Percentiles rank a stretch among this genome's conserved stretches.
Evolutionary conservation across 1,140 invertebrate genomes (phyloP).

Genomic region (Druon quercuslanigerum): DNA sequence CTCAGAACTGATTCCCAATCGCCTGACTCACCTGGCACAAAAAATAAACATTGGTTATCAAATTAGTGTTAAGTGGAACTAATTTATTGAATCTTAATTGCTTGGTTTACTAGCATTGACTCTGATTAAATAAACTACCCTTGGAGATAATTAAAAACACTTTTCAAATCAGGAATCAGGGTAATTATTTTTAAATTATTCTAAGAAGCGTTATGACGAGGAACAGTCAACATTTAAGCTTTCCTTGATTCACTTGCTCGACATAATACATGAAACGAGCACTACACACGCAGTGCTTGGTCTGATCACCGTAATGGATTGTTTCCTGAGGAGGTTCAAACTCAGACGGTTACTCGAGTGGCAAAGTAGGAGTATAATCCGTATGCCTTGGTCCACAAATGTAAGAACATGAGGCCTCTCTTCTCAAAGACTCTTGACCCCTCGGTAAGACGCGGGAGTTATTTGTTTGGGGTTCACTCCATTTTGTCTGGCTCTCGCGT

Average conservation of each 20-base stretch:
- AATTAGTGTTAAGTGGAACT: background rate
- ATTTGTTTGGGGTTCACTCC: conserved; percentile 24
- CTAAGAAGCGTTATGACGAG: conserved; percentile 4
- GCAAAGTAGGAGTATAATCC: conserved; percentile 50
- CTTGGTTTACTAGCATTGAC: too few species aligned
- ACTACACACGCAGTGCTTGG: conserved; percentile 52
- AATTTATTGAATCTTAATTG: background rate
- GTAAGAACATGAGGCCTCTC: conserved; percentile 43
- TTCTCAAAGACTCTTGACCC: conserved; percentile 53
- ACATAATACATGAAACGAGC: conserved; percentile 41
- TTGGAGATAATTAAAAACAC: background rate
- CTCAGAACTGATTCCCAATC: background rate
- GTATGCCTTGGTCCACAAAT: conserved; percentile 41
- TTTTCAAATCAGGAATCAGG: background rate
- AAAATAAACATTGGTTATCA: conserved; percentile 10
- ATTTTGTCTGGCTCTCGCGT: conserved; percentile 6
- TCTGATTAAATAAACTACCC: background rate
- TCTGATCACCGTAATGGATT: conserved; percentile 67
- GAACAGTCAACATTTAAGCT: background rate
- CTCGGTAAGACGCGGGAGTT: conserved; percentile 37
- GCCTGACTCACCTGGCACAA: background rate
- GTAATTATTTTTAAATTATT: conserved; percentile 22
- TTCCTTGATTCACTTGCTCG: conserved; percentile 40
- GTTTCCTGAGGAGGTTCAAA: conserved; percentile 67
- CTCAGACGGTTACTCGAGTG: conserved; percentile 53